Base-by-base conservation (phyloP, 2,797 vertebrate species). In the Liparis tanakae region DNA sequence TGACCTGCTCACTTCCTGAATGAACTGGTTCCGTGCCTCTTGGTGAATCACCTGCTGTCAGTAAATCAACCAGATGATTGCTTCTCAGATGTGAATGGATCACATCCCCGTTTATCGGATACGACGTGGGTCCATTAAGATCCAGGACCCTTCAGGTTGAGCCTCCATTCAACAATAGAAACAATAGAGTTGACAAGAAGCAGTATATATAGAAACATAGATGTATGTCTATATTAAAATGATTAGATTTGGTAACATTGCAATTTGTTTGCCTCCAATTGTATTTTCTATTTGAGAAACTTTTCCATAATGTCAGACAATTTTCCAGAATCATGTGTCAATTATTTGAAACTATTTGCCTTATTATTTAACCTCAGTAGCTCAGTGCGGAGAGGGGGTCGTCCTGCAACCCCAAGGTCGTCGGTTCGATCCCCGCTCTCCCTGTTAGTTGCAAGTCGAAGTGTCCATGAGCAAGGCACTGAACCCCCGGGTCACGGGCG, bases 1-100 rank as follows among this genome's bases (percentile, higher is more conserved):
- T 85, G 92, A 94, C 93, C 92, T 85, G 79, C 72, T 90, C 80
- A 89, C 91, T 93, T 94, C 94, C 94, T 95, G 92, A 94, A 94
- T 95, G 78, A 92, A 94, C 92, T 94, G 84, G 91, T 91, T 90
- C 48, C 85, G 88, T 84, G 83, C 81, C 79, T 64, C 68, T 79
- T 74, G 82, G 70, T 77, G 53, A 50, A 73, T 46, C 78, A 64
- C 63, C 41, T 68, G 56, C 70, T 64, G 63, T 83, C 75, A 78
- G 70, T 78, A 68, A 74, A 87, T 79, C 22, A 85, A 56, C 39
- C 53, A 59, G 57, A 51, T 66, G 37, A 78, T 63, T 72, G 43
- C 73, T 79, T 76, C 39, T 65, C 18, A 54, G 54, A 20, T 39
- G 55, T 34, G 36, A 74, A 48, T 15, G 48, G 39, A 57, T 9